These are phyloP conservation scores for Drosophila algonquin DNA, from an alignment of 2,888 invertebrate genomes.

Conservation along the genomic window DNA sequence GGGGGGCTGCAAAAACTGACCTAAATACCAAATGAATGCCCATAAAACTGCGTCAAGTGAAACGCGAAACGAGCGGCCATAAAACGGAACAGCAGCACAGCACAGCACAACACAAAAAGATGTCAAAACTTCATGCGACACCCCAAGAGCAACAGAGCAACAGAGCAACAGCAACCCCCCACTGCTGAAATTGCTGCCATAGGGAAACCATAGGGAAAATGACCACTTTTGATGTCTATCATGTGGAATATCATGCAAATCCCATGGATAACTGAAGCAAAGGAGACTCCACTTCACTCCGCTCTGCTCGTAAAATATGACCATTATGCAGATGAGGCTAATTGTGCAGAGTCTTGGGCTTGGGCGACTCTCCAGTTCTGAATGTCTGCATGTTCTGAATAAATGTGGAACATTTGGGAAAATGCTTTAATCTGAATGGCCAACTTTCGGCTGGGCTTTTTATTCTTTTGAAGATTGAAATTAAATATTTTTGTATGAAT, in stretches of 20 bases:
- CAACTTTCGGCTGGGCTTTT: background rate
- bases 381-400: constrained; percentile 7
- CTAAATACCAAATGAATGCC: constrained; percentile 75
- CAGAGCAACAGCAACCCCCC: background rate
- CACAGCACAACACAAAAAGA: constrained; percentile 7
- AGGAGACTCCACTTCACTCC: background rate
- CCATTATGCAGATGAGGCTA: constrained; percentile 43
- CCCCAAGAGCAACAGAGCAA: background rate
- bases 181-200: background rate
- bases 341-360: constrained; percentile 45
- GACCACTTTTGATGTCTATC: constrained; percentile 45
- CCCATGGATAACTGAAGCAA: constrained; percentile 17
- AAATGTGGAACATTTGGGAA: constrained; percentile 8
- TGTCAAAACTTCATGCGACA: constrained; percentile 49
- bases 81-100: constrained; percentile 17
- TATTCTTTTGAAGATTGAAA: too few relatives aligned
- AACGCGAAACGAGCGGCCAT: constrained; percentile 35
- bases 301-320: constrained; percentile 32
- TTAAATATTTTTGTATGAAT: too few relatives aligned
- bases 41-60: constrained; percentile 62
- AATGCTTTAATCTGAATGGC: constrained; percentile 11
- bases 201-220: constrained; percentile 21
- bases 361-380: constrained; percentile 11
- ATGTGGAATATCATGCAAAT: background rate
- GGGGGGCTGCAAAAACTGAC: constrained; percentile 62